Evolutionary conservation across 2,888 invertebrate genomes (phyloP).

Genomic region (Thecocarcelia acutangulata): DNA sequence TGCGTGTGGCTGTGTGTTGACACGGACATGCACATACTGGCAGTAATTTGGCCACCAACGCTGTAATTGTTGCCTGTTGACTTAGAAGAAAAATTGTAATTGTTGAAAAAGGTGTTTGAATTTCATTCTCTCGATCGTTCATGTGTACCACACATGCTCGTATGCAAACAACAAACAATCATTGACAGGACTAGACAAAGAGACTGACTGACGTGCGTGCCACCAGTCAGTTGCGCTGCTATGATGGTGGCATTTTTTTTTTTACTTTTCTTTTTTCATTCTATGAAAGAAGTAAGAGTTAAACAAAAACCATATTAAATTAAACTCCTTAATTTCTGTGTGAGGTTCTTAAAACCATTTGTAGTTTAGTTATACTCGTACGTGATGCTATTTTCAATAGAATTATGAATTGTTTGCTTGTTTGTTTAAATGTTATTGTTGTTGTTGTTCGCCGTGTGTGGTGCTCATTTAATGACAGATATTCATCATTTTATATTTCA

Average conservation of each 20-base stretch:
- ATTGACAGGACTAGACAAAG: slow-evolving; percentile 44
- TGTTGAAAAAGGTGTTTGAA: slow-evolving; percentile 49
- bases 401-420: slow-evolving; percentile 37
- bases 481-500: slow-evolving; percentile 42
- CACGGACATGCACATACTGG: slow-evolving; percentile 39
- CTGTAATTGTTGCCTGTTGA: slow-evolving; percentile 22
- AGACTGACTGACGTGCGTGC: slow-evolving; percentile 20
- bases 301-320: slow-evolving; percentile 29
- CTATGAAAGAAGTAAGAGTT: slow-evolving; percentile 14
- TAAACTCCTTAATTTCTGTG: slow-evolving; percentile 71
- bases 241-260: slow-evolving; percentile 63
- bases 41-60: slow-evolving; percentile 48
- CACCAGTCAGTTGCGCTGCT: slow-evolving; percentile 5
- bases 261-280: background rate
- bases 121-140: background rate
- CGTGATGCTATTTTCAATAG: slow-evolving; percentile 51
- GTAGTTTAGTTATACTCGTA: slow-evolving; percentile 12
- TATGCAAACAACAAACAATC: slow-evolving; percentile 52
- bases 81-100: slow-evolving; percentile 20
- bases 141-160: slow-evolving; percentile 16
- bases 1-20: background rate
- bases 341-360: slow-evolving; percentile 4
- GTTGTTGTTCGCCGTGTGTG: slow-evolving; percentile 27
- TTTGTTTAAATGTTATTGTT: background rate
- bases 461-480: slow-evolving; percentile 45